Percentiles rank a stretch among this genome's conserved stretches.
phyloP scores from a whole-genome alignment of 2,113 vertebrate species.

The human region DNA sequence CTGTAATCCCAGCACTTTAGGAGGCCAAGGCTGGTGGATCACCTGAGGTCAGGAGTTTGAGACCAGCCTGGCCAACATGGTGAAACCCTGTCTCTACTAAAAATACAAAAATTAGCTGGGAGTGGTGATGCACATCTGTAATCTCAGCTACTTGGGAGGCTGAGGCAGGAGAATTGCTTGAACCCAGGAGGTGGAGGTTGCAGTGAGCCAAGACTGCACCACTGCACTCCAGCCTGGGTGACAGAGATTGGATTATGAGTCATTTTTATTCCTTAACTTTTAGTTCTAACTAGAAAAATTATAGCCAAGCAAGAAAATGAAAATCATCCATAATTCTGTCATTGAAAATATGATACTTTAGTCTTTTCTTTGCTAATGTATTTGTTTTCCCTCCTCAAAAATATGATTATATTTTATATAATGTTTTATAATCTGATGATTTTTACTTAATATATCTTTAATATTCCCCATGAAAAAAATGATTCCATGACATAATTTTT shows the following conservation, averaged over 20 bases:
- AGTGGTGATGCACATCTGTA: no score
- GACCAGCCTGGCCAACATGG: no score
- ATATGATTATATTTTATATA: not conserved
- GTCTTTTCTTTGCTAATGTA: not conserved
- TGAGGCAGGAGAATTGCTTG: no score
- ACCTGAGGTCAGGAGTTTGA: no score
- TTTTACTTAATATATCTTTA: slow-evolving; percentile 28
- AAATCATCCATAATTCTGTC: not conserved
- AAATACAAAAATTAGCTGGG: no score
- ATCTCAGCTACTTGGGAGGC: no score
- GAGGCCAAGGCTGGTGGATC: no score
- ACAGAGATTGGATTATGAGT: not conserved
- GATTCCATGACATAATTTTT: not conserved
- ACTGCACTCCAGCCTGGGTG: no score
- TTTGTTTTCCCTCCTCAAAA: slow-evolving; percentile 26
- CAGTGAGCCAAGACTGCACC: no score
- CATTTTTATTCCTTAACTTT: slow-evolving; percentile 33
- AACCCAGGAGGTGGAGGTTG: no score
- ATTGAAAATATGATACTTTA: not conserved
- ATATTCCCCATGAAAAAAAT: not conserved
- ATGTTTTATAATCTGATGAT: slow-evolving; percentile 11
- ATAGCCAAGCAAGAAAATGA: not conserved
- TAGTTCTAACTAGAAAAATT: slow-evolving; percentile 16
- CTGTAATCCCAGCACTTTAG: no score
- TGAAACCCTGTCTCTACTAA: no score